phyloP scores from a whole-genome alignment of 1,140 invertebrate genomes.

The Wiebesia pumilae region DNA sequence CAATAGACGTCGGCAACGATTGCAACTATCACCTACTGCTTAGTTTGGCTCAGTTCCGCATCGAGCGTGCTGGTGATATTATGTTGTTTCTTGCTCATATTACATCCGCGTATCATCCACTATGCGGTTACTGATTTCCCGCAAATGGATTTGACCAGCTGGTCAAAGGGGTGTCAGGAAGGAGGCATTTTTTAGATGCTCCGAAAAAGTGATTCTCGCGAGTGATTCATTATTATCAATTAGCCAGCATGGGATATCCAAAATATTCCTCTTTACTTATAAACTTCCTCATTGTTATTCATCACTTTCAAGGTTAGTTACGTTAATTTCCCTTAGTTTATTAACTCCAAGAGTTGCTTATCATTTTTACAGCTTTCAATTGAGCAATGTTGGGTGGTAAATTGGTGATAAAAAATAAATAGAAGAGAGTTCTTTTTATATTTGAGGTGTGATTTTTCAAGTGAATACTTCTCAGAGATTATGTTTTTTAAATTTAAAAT shows the following conservation, averaged over 20 bases:
- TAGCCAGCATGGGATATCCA: conserved; percentile 49
- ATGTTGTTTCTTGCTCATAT: not conserved
- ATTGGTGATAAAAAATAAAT: too few species aligned
- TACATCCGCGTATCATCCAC: not conserved
- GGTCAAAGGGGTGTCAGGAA: conserved; percentile 27
- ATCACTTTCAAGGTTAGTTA: conserved; percentile 61
- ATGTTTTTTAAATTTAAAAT: too few species aligned
- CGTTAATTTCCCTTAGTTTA: not conserved
- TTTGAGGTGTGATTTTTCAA: too few species aligned
- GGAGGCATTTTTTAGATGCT: not conserved
- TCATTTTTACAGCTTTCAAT: too few species aligned
- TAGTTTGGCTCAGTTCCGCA: conserved; percentile 61
- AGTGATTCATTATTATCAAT: not conserved
- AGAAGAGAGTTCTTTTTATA: too few species aligned
- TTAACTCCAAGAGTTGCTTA: too few species aligned
- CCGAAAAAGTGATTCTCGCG: not conserved
- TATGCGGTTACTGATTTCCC: not conserved
- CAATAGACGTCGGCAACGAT: conserved; percentile 27
- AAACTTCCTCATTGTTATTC: conserved; percentile 54
- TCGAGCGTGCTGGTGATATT: conserved; percentile 52
- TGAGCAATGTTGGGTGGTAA: too few species aligned
- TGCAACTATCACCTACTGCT: conserved; percentile 33
- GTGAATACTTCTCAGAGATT: too few species aligned
- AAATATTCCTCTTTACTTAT: conserved; percentile 32
- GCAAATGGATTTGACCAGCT: not conserved